Percentiles rank a stretch among this genome's conserved stretches.
These are phyloP conservation scores for Diabrotica balteata DNA, from an alignment of 2,888 invertebrate genomes.

Conservation along the genomic window DNA sequence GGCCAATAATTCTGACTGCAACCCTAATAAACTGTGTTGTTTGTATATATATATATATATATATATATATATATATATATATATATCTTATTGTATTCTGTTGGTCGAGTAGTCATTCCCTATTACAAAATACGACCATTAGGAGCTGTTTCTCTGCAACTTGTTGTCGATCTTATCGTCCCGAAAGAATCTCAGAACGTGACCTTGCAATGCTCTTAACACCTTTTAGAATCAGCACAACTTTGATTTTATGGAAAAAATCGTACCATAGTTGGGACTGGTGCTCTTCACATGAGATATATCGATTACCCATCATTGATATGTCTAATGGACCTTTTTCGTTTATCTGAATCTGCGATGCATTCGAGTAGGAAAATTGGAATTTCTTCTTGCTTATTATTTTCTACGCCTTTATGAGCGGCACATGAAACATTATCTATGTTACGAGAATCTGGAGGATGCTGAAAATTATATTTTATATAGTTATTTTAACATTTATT, in stretches of 20 bases:
- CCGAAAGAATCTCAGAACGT: conserved; percentile 57
- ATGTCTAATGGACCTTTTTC: conserved; percentile 18
- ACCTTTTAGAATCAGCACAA: conserved; percentile 51
- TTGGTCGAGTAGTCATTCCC: conserved; percentile 26
- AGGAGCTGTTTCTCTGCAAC: conserved; percentile 57
- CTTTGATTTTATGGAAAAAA: conserved; percentile 39
- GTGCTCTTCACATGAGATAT: conserved; percentile 24
- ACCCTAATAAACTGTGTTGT: no score
- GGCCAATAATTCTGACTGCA: no score
- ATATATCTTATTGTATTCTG: background rate
- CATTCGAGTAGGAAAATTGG: no score
- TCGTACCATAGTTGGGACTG: conserved; percentile 27
- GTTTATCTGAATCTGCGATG: conserved; percentile 15
- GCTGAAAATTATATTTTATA: no score
- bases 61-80: no score
- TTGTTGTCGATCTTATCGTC: conserved; percentile 59
- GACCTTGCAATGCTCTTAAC: conserved; percentile 59
- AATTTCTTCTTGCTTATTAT: no score
- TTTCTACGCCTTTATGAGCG: no score
- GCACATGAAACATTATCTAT: no score
- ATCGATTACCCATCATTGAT: conserved; percentile 23
- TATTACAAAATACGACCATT: conserved; percentile 57
- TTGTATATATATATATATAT: no score
- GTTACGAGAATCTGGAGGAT: no score
- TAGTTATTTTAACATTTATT: no score